These are phyloP conservation scores for Atta cephalotes DNA, from an alignment of 1,140 invertebrate species.

Conservation along the genomic window DNA sequence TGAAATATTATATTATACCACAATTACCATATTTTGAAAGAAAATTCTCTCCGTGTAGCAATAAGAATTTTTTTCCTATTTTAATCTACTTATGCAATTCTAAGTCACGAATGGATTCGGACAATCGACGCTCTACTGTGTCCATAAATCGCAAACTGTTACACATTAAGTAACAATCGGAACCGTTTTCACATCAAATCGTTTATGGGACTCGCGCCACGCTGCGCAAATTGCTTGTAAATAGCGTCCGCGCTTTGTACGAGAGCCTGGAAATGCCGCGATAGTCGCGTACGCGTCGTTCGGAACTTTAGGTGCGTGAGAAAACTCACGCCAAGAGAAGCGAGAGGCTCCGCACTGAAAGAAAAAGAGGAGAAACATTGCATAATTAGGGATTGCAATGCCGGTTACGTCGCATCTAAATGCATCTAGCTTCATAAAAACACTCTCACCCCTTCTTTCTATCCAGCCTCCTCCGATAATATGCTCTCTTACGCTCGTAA, in stretches of 20 bases:
- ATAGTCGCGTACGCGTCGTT: conserved; percentile 57
- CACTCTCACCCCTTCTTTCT: conserved; percentile 30
- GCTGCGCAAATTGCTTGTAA: conserved; percentile 38
- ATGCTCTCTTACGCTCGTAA: not conserved
- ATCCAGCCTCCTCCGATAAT: conserved; percentile 51
- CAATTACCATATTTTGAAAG: no score
- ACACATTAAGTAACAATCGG: conserved; percentile 1
- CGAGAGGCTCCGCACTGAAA: conserved; percentile 33
- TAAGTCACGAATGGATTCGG: not conserved
- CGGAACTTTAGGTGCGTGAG: conserved; percentile 79
- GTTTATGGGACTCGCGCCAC: conserved; percentile 33
- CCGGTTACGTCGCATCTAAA: conserved; percentile 68
- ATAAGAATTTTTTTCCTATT: not conserved
- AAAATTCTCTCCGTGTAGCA: no score
- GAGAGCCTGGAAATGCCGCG: conserved; percentile 60
- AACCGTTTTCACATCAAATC: conserved; percentile 33
- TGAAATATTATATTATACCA: no score
- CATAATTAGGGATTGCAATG: conserved; percentile 81
- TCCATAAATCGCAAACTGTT: not conserved
- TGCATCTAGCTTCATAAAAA: conserved; percentile 60
- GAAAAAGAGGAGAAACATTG: conserved; percentile 73
- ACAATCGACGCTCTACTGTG: not conserved
- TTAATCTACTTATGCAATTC: not conserved
- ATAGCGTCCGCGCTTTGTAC: conserved; percentile 33
- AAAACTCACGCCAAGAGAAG: conserved; percentile 72